phyloP scores from a whole-genome alignment of 2,113 vertebrate species.

The Nansenia antarctica region DNA sequence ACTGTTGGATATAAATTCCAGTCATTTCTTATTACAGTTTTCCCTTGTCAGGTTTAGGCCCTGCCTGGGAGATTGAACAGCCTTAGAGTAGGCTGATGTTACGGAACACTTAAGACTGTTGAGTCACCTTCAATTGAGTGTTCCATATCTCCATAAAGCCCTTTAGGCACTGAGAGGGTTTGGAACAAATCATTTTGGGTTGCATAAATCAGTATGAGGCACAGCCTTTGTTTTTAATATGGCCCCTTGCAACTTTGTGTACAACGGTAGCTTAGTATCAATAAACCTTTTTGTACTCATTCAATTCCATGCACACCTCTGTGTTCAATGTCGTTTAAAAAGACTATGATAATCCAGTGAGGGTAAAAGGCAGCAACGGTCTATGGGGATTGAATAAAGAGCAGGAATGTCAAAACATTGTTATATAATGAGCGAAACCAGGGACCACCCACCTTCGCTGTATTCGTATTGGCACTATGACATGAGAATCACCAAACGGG shows the following conservation, averaged over 20 bases:
- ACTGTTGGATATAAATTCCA: neutral
- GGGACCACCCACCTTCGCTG: neutral
- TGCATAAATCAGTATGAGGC: neutral
- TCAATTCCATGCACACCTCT: slow-evolving; percentile 24
- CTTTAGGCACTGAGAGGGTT: slow-evolving; percentile 1
- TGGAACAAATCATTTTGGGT: slow-evolving; percentile 19
- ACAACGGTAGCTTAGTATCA: slow-evolving; percentile 1
- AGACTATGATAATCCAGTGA: slow-evolving; percentile 24
- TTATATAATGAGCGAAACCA: neutral
- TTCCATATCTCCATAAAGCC: slow-evolving; percentile 22
- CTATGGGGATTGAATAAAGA: neutral
- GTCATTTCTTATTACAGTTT: neutral
- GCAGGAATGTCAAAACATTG: slow-evolving; percentile 23
- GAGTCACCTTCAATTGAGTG: slow-evolving; percentile 37
- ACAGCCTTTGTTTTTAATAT: slow-evolving; percentile 11
- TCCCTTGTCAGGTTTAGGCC: neutral
- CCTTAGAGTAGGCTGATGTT: too few relatives aligned
- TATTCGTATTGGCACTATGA: too few relatives aligned
- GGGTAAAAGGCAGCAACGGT: slow-evolving; percentile 8
- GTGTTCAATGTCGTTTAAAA: slow-evolving; percentile 37
- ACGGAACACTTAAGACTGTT: slow-evolving; percentile 21
- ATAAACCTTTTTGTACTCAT: slow-evolving; percentile 27
- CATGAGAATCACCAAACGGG: too few relatives aligned
- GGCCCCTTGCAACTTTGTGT: slow-evolving; percentile 23
- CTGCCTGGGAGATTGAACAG: neutral